A percentile compares a stretch with the other conserved stretches of the same genome.
These are phyloP conservation scores for Camponotus vicinus DNA, from an alignment of 1,140 invertebrate genomes.

Conservation along the genomic window DNA sequence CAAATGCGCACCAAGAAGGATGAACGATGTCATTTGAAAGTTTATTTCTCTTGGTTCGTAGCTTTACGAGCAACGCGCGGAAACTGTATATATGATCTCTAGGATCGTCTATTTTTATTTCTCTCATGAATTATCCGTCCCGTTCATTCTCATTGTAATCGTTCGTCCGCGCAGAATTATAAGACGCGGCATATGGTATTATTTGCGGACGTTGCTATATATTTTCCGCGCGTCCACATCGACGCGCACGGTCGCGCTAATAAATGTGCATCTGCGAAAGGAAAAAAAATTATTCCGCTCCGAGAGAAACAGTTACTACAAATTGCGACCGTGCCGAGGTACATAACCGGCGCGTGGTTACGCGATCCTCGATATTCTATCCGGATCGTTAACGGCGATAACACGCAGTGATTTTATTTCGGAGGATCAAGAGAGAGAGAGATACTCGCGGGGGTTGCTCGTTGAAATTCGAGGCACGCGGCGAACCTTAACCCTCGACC, in stretches of 20 bases:
- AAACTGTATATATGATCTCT: constrained; percentile 26
- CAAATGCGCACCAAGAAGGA: neutral
- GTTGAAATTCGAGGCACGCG: constrained; percentile 61
- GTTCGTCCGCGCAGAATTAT: constrained; percentile 30
- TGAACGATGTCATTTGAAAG: constrained; percentile 38
- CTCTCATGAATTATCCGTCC: constrained; percentile 41
- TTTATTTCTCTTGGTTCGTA: constrained; percentile 44
- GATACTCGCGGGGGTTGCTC: constrained; percentile 27
- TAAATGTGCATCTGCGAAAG: constrained; percentile 53
- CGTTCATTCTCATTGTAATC: constrained; percentile 55
- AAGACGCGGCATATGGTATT: neutral
- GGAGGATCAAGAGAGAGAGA: constrained; percentile 45
- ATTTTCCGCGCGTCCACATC: constrained; percentile 33
- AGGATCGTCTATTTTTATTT: constrained; percentile 54
- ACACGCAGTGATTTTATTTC: constrained; percentile 60
- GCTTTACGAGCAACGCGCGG: constrained; percentile 43
- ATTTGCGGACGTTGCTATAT: neutral
- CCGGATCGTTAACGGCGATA: constrained; percentile 62
- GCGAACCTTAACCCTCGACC: constrained; percentile 66
- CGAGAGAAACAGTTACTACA: constrained; percentile 54
- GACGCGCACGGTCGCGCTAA: constrained; percentile 58
- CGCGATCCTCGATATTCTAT: constrained; percentile 62
- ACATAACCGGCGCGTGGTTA: constrained; percentile 36
- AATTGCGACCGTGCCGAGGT: constrained; percentile 51
- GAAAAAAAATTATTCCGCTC: constrained; percentile 18